These are phyloP conservation scores for Drymodes brunneopygia DNA, from an alignment of 2,113 vertebrate species.

Conservation along the genomic window DNA sequence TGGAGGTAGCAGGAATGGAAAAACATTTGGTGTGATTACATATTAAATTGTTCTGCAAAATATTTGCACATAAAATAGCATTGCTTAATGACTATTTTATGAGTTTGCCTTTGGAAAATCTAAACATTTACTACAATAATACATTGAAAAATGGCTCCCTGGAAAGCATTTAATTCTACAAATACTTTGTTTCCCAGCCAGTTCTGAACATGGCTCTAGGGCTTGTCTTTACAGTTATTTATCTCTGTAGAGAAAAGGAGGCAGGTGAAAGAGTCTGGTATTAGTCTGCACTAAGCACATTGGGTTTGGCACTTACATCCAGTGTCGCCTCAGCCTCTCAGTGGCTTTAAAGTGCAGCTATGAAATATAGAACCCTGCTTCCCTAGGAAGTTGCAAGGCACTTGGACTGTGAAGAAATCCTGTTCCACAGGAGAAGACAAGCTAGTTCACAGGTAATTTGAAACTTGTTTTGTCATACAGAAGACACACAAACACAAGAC, in stretches of 20 bases:
- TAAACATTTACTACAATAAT: slow-evolving; percentile 13
- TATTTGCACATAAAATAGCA: slow-evolving; percentile 11
- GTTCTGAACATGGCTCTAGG: background rate
- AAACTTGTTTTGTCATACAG: background rate
- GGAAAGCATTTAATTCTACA: slow-evolving; percentile 15
- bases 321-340: background rate
- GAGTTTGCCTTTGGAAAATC: slow-evolving; percentile 25
- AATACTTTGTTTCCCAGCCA: background rate
- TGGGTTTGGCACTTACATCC: background rate
- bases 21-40: background rate
- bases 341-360: background rate
- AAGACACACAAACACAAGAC: background rate
- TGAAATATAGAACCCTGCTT: background rate
- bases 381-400: background rate
- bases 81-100: slow-evolving; percentile 18
- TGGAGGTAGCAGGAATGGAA: background rate
- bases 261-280: background rate
- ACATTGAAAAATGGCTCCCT: slow-evolving; percentile 29
- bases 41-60: background rate
- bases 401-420: background rate
- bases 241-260: background rate
- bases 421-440: background rate
- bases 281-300: background rate
- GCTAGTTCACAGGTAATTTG: background rate
- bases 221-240: background rate